phyloP scores from a whole-genome alignment of 2,888 invertebrate genomes.

The Pseudococcus jackbeardsleyi region DNA sequence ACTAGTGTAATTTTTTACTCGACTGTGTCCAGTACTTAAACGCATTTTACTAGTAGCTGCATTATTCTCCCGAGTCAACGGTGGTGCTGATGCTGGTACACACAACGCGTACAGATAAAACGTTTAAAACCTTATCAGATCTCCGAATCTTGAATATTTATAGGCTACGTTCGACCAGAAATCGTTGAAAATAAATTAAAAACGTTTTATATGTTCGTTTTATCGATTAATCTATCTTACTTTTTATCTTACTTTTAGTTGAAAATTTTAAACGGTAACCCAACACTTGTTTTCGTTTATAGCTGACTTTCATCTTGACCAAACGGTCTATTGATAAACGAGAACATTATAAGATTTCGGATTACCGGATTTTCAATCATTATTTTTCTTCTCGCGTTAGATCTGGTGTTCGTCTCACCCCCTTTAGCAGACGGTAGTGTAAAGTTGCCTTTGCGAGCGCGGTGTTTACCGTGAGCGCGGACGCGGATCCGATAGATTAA shows the following conservation, averaged over 20 bases:
- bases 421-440: background rate
- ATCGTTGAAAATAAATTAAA: conserved; percentile 63
- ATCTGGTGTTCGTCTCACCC: background rate
- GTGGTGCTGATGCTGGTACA: background rate
- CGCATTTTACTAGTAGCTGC: conserved; percentile 51
- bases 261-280: conserved; percentile 57
- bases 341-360: conserved; percentile 55
- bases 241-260: conserved; percentile 53
- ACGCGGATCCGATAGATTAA: conserved; percentile 40
- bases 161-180: conserved; percentile 56
- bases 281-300: conserved; percentile 56
- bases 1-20: conserved; percentile 54
- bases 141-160: conserved; percentile 62
- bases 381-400: conserved; percentile 7
- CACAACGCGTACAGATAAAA: conserved; percentile 33
- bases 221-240: conserved; percentile 60
- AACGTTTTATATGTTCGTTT: conserved; percentile 59
- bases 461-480: background rate
- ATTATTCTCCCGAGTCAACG: conserved; percentile 47
- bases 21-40: conserved; percentile 53
- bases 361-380: conserved; percentile 56
- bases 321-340: conserved; percentile 52
- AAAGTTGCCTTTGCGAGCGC: background rate
- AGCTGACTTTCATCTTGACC: conserved; percentile 36
- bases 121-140: conserved; percentile 61